Percentiles rank a stretch among this genome's conserved stretches.
phyloP scores from a whole-genome alignment of 2,113 vertebrate species.

The Illadopsis cleaveri region DNA sequence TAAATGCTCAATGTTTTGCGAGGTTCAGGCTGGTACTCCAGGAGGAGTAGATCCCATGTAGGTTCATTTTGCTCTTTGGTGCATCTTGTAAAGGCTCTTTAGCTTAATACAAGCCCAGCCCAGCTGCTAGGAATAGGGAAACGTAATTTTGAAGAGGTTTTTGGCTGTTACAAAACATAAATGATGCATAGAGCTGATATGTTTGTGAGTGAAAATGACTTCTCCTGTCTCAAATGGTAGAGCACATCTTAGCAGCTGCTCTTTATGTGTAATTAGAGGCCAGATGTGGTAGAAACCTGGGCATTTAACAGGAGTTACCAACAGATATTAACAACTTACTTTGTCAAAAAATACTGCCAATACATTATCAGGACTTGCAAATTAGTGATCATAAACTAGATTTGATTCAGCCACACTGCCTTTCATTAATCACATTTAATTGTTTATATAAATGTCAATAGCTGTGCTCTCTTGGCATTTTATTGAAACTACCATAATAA shows the following conservation, averaged over 20 bases:
- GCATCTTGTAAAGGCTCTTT: background rate
- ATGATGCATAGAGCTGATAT: background rate
- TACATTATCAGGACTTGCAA: background rate
- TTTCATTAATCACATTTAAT: background rate
- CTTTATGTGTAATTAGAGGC: background rate
- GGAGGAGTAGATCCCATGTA: background rate
- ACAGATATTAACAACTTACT: background rate
- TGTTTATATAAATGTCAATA: background rate
- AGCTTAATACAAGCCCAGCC: background rate
- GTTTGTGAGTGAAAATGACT: background rate
- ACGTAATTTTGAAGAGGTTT: background rate
- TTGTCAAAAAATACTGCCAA: background rate
- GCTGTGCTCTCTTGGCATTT: background rate
- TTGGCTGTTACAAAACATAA: background rate
- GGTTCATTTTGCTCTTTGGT: background rate
- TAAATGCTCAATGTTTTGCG: background rate
- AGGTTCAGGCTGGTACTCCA: background rate
- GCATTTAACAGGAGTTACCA: background rate
- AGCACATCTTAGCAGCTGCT: background rate
- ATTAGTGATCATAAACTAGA: background rate
- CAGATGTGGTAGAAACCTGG: constrained; percentile 12
- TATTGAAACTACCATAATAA: background rate
- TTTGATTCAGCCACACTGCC: background rate
- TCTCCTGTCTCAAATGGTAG: background rate
- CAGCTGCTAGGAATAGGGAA: background rate